Base-by-base conservation (phyloP, 2,888 invertebrate genomes). In the Antitype chi region DNA sequence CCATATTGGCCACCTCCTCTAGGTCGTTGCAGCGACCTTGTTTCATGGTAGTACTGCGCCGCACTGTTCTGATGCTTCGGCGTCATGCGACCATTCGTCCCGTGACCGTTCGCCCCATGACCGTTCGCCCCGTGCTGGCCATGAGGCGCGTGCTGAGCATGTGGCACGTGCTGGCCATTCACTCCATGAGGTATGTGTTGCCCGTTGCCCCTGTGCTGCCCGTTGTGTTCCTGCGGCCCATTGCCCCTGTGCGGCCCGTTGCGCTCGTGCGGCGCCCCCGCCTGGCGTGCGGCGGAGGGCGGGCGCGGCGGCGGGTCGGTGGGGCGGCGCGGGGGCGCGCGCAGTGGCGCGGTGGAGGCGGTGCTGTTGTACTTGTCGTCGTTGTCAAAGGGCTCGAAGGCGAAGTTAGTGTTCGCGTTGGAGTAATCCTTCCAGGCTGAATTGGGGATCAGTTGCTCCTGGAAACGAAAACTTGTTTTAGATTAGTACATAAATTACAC, bases 401-500 rank as follows among this genome's bases (percentile, higher is more conserved):
- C 99, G 94, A 99, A 99, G 94, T 99, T 99, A 0, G 98, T 98
- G 94, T 98, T 98, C 2, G 98, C 97, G 1, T 98, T 97, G 0
- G 98, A 98, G 92, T 99, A 99, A 92, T 99, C 99, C 92, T 98
- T 98, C 99, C 99, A 99, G 0, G 98, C 98, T 28, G 98, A 98
- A 93, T 98, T 98, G 38, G 98, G 98, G 87, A 99, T 98, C 68
- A 99, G 95, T 88, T 98, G 98, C 89, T 98, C 98, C 98, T 99
- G 97, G 0, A 84, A 87, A 0, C 13, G 15, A 23, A 5, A 1
- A 15, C 0, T n/a, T 1, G 15, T 5, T 73, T 43, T 28, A n/a
- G 0, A n/a, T 2, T 28, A 13, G 5, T 4, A 7, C 32, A 23
- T 32, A 32, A 13, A 62, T 32, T 60, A 6, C 13, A 7, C 23